Base-by-base conservation (phyloP, 1,140 invertebrate species). In the Drosophila carrolli region DNA sequence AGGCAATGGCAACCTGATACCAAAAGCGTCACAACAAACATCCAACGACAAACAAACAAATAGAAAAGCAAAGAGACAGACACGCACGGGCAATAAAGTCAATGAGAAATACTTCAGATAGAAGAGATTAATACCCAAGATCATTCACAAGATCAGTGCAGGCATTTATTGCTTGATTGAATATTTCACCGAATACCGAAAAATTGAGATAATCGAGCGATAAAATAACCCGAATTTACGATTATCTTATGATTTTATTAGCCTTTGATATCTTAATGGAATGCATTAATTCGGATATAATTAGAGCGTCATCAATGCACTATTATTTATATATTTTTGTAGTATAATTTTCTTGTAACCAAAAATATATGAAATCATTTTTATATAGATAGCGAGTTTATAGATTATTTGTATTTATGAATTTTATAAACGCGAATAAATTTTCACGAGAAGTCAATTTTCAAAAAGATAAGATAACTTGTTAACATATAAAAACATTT, bases 21-120 rank as follows among this genome's bases (percentile, higher is more conserved):
- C 84, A 89, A 88, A 88, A 80, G 74, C 82, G 82, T 88, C 78
- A 76, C 79, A 86, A 76, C 75, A 85, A 84, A 83, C 59, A 56
- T 61, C 58, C 58, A 62, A 56, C 61, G 57, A 68, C 48, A 55
- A 51, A 37, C 53, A 55, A 70, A 53, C 55, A 78, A 72, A 75
- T 66, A 83, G 56, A 76, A 63, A 76, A 81, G 41, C 23, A 57
- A 41, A 41, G 29, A 41, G 43, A 50, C 53, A 37, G 14, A 32
- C 65, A 71, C 67, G 67, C 65, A 71, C 63, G 8, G 38, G 41
- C 67, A 68, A 71, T 68, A 48, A 71, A 56, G 46, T 19, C 11
- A 57, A 57, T 70, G 37, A 65, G 44, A 68, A 68, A 27, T 68
- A 38, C 48, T 27, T 46, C 27, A 37, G 35, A 58, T 71, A 47